Base-by-base conservation (phyloP, 2,888 invertebrate species). In the Trachelus iudaicus region DNA sequence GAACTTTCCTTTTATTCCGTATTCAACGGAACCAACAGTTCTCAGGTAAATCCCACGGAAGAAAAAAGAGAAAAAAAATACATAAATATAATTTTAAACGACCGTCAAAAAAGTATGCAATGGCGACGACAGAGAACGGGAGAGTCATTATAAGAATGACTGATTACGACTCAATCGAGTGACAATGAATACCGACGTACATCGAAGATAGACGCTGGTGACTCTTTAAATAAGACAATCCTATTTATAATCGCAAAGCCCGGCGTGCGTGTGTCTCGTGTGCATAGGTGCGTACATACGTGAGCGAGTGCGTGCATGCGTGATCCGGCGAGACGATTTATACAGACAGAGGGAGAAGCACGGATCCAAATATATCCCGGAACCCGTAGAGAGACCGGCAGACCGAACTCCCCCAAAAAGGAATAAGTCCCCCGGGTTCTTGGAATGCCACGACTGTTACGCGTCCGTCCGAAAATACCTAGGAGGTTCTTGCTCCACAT, bases 401-500 rank as follows among this genome's bases (percentile, higher is more conserved):
- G 84, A 84, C 84, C 83, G 81, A 85, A 85, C 83, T 86, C 81
- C 76, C 85, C 77, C 82, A 84, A 88, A 86, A 86, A 86, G 81
- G 85, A 86, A 83, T 76, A 85, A 86, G 81, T 81, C 80, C 3
- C 56, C 69, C 15, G 1, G 75, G 73, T 87, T 87, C 85, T 86
- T 83, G 79, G 84, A 86, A 87, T 87, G 78, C 82, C 82, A 82
- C 83, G 84, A 84, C 86, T 79, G 79, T 85, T 86, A 87, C 84
- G 82, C 82, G 77, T 76, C 78, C 79, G 73, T 77, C 82, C 79
- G 76, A 77, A 85, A 85, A 86, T 85, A 85, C 81, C 79, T 76
- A 77, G 77, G 73, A 79, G 86, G 84, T 87, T 83, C 81, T 85
- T 86, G 85, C 84, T 86, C 86, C 75, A 87, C 82, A 87, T 87